phyloP scores from a whole-genome alignment of 2,797 vertebrate genomes.

The Coccyzus lansbergi region DNA sequence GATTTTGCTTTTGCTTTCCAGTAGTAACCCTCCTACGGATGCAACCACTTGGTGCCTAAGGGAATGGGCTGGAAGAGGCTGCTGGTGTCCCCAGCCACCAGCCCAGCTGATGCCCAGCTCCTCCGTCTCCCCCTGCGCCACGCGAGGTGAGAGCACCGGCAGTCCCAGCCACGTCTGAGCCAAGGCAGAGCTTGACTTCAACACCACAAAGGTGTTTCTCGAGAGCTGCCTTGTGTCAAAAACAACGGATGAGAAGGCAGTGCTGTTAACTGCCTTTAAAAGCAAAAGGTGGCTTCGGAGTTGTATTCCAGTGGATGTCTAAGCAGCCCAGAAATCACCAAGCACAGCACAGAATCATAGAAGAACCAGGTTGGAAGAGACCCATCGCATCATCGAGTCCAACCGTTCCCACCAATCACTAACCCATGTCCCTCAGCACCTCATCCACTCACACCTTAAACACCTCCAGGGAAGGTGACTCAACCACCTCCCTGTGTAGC shows the following conservation, averaged over 20 bases:
- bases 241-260: background rate
- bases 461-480: too few species aligned
- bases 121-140: background rate
- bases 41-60: background rate
- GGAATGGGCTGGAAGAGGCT: background rate
- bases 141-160: too few species aligned
- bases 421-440: too few species aligned
- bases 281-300: background rate
- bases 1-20: background rate
- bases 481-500: too few species aligned
- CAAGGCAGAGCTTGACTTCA: background rate
- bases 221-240: background rate
- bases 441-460: too few species aligned
- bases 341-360: too few species aligned
- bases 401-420: too few species aligned
- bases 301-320: too few species aligned
- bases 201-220: background rate
- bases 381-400: too few species aligned
- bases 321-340: background rate
- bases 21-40: background rate
- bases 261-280: accelerated
- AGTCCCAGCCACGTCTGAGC: background rate
- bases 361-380: too few species aligned
- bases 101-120: accelerated
- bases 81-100: accelerated